Evolutionary conservation across 1,140 invertebrate species (phyloP).

Genomic region (Lamellibrachia luymesi): DNA sequence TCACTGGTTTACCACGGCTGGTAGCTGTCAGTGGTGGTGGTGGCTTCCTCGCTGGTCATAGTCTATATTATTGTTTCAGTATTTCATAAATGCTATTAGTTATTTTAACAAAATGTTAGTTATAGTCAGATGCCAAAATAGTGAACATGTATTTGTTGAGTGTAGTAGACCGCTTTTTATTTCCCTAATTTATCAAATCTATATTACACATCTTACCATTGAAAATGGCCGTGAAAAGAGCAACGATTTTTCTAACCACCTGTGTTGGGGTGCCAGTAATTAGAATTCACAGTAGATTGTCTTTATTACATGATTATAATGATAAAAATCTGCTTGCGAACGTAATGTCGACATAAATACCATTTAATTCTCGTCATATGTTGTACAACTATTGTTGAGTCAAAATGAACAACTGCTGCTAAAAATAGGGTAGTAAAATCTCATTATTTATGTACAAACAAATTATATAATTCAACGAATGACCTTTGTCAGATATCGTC

Average conservation of each 20-base stretch:
- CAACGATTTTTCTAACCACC: neutral
- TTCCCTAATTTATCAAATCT: too few species aligned
- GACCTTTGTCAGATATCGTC: neutral
- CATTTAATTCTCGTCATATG: neutral
- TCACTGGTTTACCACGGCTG: too few species aligned
- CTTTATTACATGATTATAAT: neutral
- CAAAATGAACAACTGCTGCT: neutral
- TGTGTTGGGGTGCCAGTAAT: neutral
- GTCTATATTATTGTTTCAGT: too few species aligned
- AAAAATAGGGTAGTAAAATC: neutral
- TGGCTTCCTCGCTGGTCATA: too few species aligned
- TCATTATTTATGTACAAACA: neutral
- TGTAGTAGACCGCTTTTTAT: too few species aligned
- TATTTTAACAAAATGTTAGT: too few species aligned
- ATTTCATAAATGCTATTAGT: too few species aligned
- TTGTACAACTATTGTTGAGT: neutral
- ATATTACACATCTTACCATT: too few species aligned
- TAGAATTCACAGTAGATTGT: neutral
- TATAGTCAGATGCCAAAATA: too few species aligned
- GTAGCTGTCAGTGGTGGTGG: too few species aligned
- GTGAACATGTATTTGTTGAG: too few species aligned
- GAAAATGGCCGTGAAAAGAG: too few species aligned
- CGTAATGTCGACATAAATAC: neutral
- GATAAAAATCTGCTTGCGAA: neutral
- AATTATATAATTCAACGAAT: neutral